Percentiles rank a stretch among this genome's conserved stretches.
Evolutionary conservation across 2,888 invertebrate genomes (phyloP).

Genomic region (Rotaria magnacalcarata): DNA sequence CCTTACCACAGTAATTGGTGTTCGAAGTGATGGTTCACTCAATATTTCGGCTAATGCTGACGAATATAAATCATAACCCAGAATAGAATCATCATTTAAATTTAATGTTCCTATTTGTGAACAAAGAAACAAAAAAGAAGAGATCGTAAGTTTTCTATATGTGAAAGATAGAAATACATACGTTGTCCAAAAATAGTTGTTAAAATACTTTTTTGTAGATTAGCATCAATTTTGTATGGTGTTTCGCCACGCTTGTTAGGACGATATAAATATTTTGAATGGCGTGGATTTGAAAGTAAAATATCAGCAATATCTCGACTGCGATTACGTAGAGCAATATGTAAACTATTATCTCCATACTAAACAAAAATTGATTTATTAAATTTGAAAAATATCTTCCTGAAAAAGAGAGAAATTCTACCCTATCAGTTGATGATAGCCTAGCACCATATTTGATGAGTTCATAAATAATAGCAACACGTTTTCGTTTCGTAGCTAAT

Average conservation of each 20-base stretch:
- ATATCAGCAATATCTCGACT: slow-evolving; percentile 76
- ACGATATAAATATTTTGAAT: slow-evolving; percentile 85
- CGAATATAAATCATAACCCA: slow-evolving; percentile 69
- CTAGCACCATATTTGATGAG: slow-evolving; percentile 85
- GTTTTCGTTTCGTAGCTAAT: slow-evolving; percentile 52
- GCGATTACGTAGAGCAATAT: slow-evolving; percentile 88
- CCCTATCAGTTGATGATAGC: slow-evolving; percentile 70
- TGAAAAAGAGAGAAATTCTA: slow-evolving; percentile 47
- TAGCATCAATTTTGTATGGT: slow-evolving; percentile 92
- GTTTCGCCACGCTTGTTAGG: slow-evolving; percentile 91
- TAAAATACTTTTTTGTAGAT: slow-evolving; percentile 85
- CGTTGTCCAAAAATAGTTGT: slow-evolving; percentile 91
- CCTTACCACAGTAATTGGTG: slow-evolving; percentile 72
- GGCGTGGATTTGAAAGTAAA: slow-evolving; percentile 85
- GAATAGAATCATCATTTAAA: slow-evolving; percentile 89
- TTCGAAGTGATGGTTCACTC: slow-evolving; percentile 90
- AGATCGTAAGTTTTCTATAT: no score
- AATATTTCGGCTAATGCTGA: slow-evolving; percentile 77
- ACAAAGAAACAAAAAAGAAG: slow-evolving; percentile 45
- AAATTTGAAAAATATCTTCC: slow-evolving; percentile 62
- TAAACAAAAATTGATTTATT: slow-evolving; percentile 48
- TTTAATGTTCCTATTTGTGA: slow-evolving; percentile 71
- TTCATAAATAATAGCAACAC: slow-evolving; percentile 82
- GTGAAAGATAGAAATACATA: slow-evolving; percentile 55
- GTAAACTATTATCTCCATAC: slow-evolving; percentile 86